A percentile compares a stretch with the other conserved stretches of the same genome.
phyloP scores from a whole-genome alignment of 2,888 invertebrate genomes.

The Smittia sp. region DNA sequence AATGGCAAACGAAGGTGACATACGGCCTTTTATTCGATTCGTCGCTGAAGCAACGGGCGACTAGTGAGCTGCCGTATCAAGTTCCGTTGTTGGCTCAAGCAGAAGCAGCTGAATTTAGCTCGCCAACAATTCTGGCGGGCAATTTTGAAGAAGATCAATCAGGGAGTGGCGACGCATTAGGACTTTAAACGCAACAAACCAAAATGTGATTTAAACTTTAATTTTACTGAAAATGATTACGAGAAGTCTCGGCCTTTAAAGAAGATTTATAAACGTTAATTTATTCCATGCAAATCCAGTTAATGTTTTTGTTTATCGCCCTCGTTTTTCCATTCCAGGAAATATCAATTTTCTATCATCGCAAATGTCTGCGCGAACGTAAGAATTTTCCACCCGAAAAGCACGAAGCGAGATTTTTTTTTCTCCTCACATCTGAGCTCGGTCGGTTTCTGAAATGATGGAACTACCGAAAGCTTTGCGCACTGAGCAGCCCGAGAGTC shows the following conservation, averaged over 20 bases:
- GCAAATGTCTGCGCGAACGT: slow-evolving; percentile 8
- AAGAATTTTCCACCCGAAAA: background rate
- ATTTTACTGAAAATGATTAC: too few species aligned
- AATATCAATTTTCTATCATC: slow-evolving; percentile 4
- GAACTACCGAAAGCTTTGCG: background rate
- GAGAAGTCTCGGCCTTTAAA: background rate
- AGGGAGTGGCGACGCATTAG: slow-evolving; percentile 42
- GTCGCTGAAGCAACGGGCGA: slow-evolving; percentile 91
- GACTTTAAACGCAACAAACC: background rate
- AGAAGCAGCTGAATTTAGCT: slow-evolving; percentile 43
- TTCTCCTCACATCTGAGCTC: background rate
- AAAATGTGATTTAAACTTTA: slow-evolving; percentile 1
- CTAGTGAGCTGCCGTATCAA: slow-evolving; percentile 68
- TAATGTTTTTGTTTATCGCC: background rate
- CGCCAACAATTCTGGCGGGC: slow-evolving; percentile 44
- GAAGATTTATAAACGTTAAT: background rate
- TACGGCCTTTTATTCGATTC: slow-evolving; percentile 93
- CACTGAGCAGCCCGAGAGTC: background rate
- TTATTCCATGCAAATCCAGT: too few species aligned
- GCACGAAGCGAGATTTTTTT: background rate
- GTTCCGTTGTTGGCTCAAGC: slow-evolving; percentile 62
- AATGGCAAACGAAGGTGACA: slow-evolving; percentile 90
- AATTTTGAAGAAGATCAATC: slow-evolving; percentile 45
- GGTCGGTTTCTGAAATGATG: background rate
- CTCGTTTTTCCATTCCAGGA: background rate